Conservation (phyloP, 2,113 vertebrate genomes). For the Aviceda subcristata region DNA sequence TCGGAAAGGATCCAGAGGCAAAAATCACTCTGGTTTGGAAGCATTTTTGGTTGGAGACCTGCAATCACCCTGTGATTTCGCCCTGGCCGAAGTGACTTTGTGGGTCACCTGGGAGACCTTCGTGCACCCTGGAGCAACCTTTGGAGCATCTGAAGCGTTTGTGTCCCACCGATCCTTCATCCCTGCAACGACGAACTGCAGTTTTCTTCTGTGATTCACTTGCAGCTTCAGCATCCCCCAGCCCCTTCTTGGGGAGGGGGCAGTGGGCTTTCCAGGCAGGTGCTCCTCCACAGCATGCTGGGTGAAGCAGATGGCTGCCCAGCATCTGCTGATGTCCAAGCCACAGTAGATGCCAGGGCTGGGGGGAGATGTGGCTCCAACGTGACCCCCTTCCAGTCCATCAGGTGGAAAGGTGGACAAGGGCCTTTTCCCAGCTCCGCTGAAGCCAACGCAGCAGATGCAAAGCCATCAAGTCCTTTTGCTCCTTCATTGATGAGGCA, state of each 20-base stretch:
- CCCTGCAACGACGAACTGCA: not conserved
- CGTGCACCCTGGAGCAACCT: not conserved
- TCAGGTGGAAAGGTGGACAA: not conserved
- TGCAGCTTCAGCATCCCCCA: not conserved
- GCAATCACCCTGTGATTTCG: rapidly evolving
- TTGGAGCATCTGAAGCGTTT: rapidly evolving
- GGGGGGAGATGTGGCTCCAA: not conserved
- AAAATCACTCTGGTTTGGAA: not conserved
- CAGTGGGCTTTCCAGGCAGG: rapidly evolving
- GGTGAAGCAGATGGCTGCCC: not conserved
- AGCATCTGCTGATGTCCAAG: not conserved
- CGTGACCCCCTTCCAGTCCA: not conserved
- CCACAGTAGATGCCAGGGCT: not conserved
- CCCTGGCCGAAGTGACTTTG: not conserved
- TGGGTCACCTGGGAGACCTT: not conserved
- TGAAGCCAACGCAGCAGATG: not conserved
- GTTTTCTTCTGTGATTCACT: not conserved
- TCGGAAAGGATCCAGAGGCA: not conserved
- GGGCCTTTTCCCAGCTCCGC: not conserved
- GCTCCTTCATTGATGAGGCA: not conserved
- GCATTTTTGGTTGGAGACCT: not conserved
- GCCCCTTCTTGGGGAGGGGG: not conserved
- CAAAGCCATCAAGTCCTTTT: not conserved
- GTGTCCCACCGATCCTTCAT: not conserved
- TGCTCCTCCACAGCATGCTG: not conserved